Percentiles rank a stretch among this genome's conserved stretches.
phyloP scores from a whole-genome alignment of 1,140 invertebrate species.

The Neomicropteryx cornuta region DNA sequence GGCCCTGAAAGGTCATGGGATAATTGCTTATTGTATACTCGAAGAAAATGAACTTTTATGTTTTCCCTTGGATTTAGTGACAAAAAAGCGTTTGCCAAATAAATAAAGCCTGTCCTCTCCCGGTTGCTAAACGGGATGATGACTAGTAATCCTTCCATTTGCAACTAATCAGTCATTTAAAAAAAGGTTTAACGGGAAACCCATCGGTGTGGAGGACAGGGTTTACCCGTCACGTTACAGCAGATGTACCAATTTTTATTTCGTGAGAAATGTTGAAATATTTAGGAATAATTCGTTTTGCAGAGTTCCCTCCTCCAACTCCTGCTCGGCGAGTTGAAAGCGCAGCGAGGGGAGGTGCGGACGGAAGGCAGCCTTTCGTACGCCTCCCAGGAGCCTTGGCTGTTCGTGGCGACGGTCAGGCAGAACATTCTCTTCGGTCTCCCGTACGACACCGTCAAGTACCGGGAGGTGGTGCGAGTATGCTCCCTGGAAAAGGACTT shows the following conservation, averaged over 20 bases:
- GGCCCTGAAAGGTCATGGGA: too few species aligned
- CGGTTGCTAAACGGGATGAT: too few species aligned
- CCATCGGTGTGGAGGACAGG: too few species aligned
- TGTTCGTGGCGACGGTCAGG: conserved; percentile 55
- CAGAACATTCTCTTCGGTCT: conserved; percentile 79
- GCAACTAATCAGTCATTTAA: too few species aligned
- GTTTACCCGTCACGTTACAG: too few species aligned
- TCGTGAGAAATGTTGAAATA: neutral
- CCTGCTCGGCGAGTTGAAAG: conserved; percentile 58
- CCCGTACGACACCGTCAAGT: conserved; percentile 52
- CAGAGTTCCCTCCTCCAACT: conserved; percentile 62
- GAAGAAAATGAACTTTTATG: too few species aligned
- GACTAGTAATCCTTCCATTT: too few species aligned
- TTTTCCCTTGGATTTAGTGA: too few species aligned
- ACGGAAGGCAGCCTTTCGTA: conserved; percentile 58
- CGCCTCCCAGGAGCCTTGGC: conserved; percentile 66
- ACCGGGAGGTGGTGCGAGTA: conserved; percentile 48
- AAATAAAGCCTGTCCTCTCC: too few species aligned
- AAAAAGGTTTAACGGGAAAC: too few species aligned
- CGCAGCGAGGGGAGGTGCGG: conserved; percentile 46
- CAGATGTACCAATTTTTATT: neutral
- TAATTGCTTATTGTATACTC: too few species aligned
- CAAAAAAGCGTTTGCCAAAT: too few species aligned
- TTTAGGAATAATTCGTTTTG: conserved; percentile 11
- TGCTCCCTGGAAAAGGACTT: conserved; percentile 59